A percentile compares a stretch with the other conserved stretches of the same genome.
Conservation (phyloP, 2,797 vertebrate species). For the Gymnocypris eckloni region DNA sequence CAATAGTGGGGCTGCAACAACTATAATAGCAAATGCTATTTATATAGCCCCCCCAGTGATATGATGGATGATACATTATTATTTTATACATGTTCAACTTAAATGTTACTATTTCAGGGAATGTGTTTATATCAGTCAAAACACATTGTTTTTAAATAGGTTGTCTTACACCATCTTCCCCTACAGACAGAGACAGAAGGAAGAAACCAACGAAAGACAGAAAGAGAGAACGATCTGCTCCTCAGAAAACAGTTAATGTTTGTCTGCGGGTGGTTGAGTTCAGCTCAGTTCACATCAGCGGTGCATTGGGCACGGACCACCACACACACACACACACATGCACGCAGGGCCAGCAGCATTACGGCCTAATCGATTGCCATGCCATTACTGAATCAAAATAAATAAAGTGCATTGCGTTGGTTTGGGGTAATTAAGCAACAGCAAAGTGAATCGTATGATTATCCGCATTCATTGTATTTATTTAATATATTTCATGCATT, state of each 20-base stretch:
- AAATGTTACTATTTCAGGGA: not conserved
- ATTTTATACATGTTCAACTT: not conserved
- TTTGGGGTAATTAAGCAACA: conserved; percentile 80
- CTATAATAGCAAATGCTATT: not conserved
- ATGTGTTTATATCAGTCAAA: not conserved
- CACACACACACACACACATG: conserved; percentile 34
- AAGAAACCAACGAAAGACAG: conserved; percentile 25
- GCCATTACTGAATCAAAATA: conserved; percentile 82
- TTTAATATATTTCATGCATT: conserved; percentile 87
- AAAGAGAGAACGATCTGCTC: conserved; percentile 55
- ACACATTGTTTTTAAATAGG: not conserved
- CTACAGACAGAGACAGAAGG: conserved; percentile 21
- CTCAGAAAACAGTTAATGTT: conserved; percentile 74
- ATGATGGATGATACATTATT: not conserved
- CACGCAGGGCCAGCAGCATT: conserved; percentile 66
- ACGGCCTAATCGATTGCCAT: conserved; percentile 81
- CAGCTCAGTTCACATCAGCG: conserved; percentile 61
- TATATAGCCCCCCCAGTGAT: no score
- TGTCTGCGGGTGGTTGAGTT: conserved; percentile 72
- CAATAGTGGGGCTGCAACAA: not conserved
- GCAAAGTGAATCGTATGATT: conserved; percentile 83
- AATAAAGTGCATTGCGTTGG: conserved; percentile 81
- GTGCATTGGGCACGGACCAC: conserved; percentile 12
- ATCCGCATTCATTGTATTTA: conserved; percentile 87
- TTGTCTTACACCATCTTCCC: conserved; percentile 1